phyloP scores from a whole-genome alignment of 2,888 invertebrate species.

The Lobophora halterata region DNA sequence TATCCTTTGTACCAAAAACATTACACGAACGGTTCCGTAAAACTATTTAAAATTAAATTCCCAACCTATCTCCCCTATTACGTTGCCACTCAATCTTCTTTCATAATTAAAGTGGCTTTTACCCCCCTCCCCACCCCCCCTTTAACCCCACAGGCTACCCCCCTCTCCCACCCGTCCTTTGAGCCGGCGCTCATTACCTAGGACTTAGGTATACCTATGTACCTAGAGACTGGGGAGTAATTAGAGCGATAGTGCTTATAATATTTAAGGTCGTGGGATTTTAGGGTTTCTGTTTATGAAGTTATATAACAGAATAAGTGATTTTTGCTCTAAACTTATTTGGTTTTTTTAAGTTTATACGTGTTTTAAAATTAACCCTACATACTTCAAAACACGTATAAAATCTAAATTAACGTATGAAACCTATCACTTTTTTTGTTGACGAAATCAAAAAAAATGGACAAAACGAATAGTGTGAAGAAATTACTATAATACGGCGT shows the following conservation, averaged over 20 bases:
- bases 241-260: conserved; percentile 40
- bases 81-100: conserved; percentile 71
- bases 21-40: conserved; percentile 8
- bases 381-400: too few species aligned
- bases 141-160: conserved; percentile 22
- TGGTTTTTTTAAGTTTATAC: too few species aligned
- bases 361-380: too few species aligned
- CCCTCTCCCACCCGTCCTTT: conserved; percentile 43
- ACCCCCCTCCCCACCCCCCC: conserved; percentile 45
- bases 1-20: neutral
- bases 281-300: neutral
- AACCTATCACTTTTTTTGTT: too few species aligned
- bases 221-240: conserved; percentile 49
- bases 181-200: conserved; percentile 68
- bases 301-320: too few species aligned
- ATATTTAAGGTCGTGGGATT: conserved; percentile 6
- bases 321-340: too few species aligned
- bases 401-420: too few species aligned
- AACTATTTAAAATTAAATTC: conserved; percentile 31
- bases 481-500: too few species aligned
- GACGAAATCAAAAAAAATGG: too few species aligned
- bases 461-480: too few species aligned
- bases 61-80: conserved; percentile 27
- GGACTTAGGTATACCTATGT: conserved; percentile 47
- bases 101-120: conserved; percentile 76